Conservation (phyloP, 2,113 vertebrate species). For the Potamarius usumacintae region DNA sequence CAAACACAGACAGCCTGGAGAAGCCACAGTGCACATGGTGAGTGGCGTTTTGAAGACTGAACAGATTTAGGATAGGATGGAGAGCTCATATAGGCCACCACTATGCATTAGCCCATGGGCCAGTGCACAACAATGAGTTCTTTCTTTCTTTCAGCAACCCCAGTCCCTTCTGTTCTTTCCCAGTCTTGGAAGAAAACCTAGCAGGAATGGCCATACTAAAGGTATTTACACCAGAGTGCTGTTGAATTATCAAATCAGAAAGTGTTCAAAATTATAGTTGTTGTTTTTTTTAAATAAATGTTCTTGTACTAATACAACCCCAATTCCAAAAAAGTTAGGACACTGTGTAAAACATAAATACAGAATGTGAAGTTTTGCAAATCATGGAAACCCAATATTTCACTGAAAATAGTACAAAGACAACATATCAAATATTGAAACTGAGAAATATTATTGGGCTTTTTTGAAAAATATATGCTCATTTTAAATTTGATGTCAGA, state of each 20-base stretch:
- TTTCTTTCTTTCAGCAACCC: constrained; percentile 19
- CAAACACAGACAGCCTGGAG: background rate
- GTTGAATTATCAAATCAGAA: background rate
- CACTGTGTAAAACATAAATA: too few species aligned
- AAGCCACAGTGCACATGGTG: background rate
- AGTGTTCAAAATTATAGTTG: too few species aligned
- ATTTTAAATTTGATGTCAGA: too few species aligned
- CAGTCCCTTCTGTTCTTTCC: background rate
- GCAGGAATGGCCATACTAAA: background rate
- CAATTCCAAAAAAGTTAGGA: too few species aligned
- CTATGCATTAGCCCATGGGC: constrained; percentile 34
- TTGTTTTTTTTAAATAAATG: too few species aligned
- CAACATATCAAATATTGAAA: too few species aligned
- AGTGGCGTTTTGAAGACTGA: background rate
- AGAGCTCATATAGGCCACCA: constrained; percentile 30
- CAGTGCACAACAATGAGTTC: constrained; percentile 44
- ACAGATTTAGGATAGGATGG: constrained; percentile 12
- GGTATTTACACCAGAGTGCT: background rate
- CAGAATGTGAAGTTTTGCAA: too few species aligned
- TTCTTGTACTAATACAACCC: too few species aligned
- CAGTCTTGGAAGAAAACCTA: background rate
- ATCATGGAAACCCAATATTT: too few species aligned
- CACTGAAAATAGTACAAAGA: too few species aligned
- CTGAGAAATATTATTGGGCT: too few species aligned
- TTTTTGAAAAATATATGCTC: too few species aligned